phyloP scores from a whole-genome alignment of 1,140 invertebrate genomes.

The Zaprionus vittiger region DNA sequence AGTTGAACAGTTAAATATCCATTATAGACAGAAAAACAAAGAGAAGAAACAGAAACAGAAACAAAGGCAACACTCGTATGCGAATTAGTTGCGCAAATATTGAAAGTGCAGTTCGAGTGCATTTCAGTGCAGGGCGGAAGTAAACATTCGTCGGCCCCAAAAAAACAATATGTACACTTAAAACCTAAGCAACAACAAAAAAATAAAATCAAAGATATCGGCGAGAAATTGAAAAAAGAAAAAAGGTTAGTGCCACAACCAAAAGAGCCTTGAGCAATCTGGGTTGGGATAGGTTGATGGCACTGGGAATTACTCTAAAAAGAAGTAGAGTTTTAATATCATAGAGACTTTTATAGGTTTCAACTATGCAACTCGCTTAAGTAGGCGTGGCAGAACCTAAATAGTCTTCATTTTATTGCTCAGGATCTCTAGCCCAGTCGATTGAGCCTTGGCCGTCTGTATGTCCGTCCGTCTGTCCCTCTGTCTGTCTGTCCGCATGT shows the following conservation, averaged over 20 bases:
- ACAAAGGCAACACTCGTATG: slow-evolving; percentile 31
- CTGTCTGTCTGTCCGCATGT: too few relatives aligned
- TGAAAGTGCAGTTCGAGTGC: slow-evolving; percentile 58
- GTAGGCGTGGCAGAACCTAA: too few relatives aligned
- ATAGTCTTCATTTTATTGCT: too few relatives aligned
- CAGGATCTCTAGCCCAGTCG: too few relatives aligned
- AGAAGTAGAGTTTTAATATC: too few relatives aligned
- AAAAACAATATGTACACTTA: slow-evolving; percentile 1
- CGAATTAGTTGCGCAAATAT: slow-evolving; percentile 76
- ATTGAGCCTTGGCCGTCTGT: too few relatives aligned
- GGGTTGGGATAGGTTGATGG: neutral
- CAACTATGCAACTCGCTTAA: too few relatives aligned
- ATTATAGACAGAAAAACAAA: slow-evolving; percentile 35
- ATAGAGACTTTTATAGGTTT: too few relatives aligned
- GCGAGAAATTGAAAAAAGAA: too few relatives aligned
- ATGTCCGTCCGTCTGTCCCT: too few relatives aligned
- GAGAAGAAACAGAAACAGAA: slow-evolving; percentile 21
- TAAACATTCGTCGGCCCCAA: slow-evolving; percentile 24
- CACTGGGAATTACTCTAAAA: too few relatives aligned
- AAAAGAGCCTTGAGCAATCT: slow-evolving; percentile 7
- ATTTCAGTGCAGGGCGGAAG: slow-evolving; percentile 49
- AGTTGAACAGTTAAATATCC: slow-evolving; percentile 58
- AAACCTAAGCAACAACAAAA: neutral
- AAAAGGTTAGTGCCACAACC: neutral
- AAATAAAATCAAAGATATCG: neutral